Percentiles rank a stretch among this genome's conserved stretches.
Evolutionary conservation across 2,113 vertebrate genomes (phyloP).

Genomic region (Oreochromis aureus): DNA sequence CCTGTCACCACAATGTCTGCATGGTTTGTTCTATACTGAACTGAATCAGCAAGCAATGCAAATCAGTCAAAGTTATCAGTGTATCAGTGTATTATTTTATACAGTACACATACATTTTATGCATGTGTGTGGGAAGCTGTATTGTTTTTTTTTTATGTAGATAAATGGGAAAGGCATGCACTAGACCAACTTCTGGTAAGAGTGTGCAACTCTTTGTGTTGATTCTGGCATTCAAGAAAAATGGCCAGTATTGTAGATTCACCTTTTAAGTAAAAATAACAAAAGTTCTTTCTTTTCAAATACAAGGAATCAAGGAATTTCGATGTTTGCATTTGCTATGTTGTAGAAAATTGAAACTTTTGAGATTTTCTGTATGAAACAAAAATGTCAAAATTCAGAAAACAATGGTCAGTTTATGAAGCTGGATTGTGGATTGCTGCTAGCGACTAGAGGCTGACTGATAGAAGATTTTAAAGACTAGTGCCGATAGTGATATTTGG

Average conservation of each 20-base stretch:
- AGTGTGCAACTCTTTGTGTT: not conserved
- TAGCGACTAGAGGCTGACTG: not conserved
- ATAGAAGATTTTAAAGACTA: not conserved
- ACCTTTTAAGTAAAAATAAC: not conserved
- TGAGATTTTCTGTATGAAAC: not conserved
- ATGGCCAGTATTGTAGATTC: not conserved
- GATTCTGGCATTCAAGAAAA: not conserved
- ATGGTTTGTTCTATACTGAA: slow-evolving; percentile 12
- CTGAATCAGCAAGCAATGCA: slow-evolving; percentile 20
- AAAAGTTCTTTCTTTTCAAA: not conserved
- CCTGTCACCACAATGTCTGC: slow-evolving; percentile 15
- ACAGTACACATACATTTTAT: not conserved
- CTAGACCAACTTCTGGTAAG: not conserved
- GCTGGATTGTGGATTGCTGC: not conserved
- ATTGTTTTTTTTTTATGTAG: not conserved
- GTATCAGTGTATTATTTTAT: not conserved
- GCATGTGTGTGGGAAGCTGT: not conserved
- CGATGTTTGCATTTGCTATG: not conserved
- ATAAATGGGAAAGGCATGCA: not conserved
- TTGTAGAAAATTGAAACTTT: not conserved
- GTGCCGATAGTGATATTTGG: not conserved
- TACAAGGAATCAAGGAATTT: not conserved
- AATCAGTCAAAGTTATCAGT: slow-evolving; percentile 17
- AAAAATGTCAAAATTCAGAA: not conserved
- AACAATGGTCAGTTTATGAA: not conserved